Evolutionary conservation across 2,888 invertebrate species (phyloP).

Genomic region (Caenorhabditis zanzibari): DNA sequence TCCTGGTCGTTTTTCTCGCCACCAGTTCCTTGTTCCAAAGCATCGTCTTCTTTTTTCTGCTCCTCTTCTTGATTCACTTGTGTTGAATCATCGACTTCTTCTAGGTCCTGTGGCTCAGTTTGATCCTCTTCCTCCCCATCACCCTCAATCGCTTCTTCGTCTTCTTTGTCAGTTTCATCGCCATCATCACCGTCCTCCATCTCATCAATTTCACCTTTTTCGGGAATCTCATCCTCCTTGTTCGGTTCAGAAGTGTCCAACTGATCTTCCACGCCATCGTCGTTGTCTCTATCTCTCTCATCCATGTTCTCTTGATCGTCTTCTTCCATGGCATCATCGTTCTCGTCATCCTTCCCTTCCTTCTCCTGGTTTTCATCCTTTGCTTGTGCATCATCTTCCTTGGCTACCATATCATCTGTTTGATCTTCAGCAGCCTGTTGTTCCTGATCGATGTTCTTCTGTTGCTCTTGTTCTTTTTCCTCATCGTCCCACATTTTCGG

Average conservation of each 20-base stretch:
- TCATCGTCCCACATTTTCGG: conserved; percentile 98
- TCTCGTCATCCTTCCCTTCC: conserved; percentile 87
- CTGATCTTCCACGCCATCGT: conserved; percentile 82
- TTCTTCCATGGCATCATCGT: conserved; percentile 85
- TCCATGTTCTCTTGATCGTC: conserved; percentile 73
- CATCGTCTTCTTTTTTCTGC: conserved; percentile 67
- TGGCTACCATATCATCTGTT: conserved; percentile 84
- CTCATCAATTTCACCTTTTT: conserved; percentile 85
- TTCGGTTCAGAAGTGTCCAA: conserved; percentile 80
- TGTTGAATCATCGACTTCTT: conserved; percentile 48
- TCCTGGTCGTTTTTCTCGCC: conserved; percentile 70
- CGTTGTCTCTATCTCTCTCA: conserved; percentile 83
- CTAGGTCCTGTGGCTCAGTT: conserved; percentile 41
- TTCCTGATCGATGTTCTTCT: conserved; percentile 87
- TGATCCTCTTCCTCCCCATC: conserved; percentile 66
- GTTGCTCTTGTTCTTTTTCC: conserved; percentile 84
- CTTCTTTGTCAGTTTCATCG: conserved; percentile 71
- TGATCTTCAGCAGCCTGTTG: conserved; percentile 74
- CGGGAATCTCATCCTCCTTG: conserved; percentile 46
- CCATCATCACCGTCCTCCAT: conserved; percentile 83
- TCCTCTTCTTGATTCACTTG: conserved; percentile 56
- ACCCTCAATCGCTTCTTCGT: conserved; percentile 64
- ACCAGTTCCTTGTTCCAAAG: conserved; percentile 63
- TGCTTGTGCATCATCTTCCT: conserved; percentile 81
- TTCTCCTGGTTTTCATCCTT: conserved; percentile 85